These are phyloP conservation scores for Takifugu flavidus DNA, from an alignment of 2,113 vertebrate genomes.

Conservation along the genomic window DNA sequence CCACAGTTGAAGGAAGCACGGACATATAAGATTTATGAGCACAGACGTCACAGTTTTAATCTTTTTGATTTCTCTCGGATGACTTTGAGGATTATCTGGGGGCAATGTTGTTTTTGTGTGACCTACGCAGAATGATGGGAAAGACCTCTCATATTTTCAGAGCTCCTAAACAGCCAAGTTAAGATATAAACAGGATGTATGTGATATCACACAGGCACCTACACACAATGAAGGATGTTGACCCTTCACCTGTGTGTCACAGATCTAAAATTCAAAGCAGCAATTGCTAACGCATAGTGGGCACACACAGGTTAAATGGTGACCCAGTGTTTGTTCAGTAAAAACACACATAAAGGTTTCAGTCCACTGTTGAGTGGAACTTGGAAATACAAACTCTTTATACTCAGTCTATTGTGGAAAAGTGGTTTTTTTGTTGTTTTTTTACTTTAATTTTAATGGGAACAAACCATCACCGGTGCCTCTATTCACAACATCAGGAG, in stretches of 20 bases:
- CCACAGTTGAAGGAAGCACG: too few relatives aligned
- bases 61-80: too few relatives aligned
- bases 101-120: neutral
- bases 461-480: slow-evolving; percentile 88
- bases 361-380: too few relatives aligned
- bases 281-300: slow-evolving; percentile 34
- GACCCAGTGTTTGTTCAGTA: neutral
- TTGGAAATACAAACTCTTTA: slow-evolving; percentile 30
- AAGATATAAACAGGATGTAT: slow-evolving; percentile 52
- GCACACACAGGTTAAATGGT: slow-evolving; percentile 17
- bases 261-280: slow-evolving; percentile 32
- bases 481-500: slow-evolving; percentile 89
- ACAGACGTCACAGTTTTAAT: too few relatives aligned
- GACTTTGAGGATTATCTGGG: too few relatives aligned
- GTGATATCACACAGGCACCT: slow-evolving; percentile 6
- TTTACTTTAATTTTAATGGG: slow-evolving; percentile 6
- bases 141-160: slow-evolving; percentile 2
- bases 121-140: slow-evolving; percentile 26
- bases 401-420: slow-evolving; percentile 42
- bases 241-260: slow-evolving; percentile 29
- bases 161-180: slow-evolving; percentile 22
- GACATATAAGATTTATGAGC: too few relatives aligned
- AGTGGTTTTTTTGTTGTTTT: neutral
- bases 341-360: slow-evolving; percentile 3
- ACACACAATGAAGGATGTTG: slow-evolving; percentile 46